Evolutionary conservation across 2,113 vertebrate genomes (phyloP), one percentile per base, ranked within the genome.

Genomic region (Chlorodrepanis virens): DNA sequence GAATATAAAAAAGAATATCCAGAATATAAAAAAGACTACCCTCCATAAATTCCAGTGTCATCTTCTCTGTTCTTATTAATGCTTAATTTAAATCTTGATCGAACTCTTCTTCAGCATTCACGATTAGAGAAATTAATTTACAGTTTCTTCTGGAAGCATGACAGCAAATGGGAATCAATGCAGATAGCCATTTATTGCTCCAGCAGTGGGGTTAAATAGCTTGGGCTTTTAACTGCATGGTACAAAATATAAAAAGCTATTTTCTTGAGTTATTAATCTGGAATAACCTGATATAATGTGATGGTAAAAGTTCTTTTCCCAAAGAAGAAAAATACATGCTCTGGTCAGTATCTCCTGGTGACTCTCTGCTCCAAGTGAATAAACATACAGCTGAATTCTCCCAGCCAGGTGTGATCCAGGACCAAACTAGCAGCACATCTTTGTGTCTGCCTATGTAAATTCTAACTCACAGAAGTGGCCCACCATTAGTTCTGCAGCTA

Each of bases 11-110:
- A 65, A 56, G 23, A n/a, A n/a, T 47, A 74, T 39, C 5, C 8
- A 56, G 59, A 75, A 83, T 39, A 44, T 11, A 0, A 69, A 79
- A 63, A 76, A 90, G n/a, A 68, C 52, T 89, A 60, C 35, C 61
- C 40, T 97, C 61, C 67, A 95, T 93, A 97, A 93, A 97, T 87
- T 96, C 86, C 78, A 94, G 28, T 82, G 56, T 86, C 71, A 81
- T 95, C 91, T 96, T 74, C 47, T 93, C 37, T 96, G 69, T 93
- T 95, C 75, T 95, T 97, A 95, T 90, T 97, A 74, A 96, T 95
- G 89, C 72, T 96, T 97, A 87, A 92, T 89, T 97, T 97, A 97
- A 93, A 94, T 76, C 53, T 92, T 86, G 54, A 83, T 78, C 37
- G 47, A 94, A 72, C 87, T 63, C 77, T 90, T 91, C 50, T 60